Conservation (phyloP, 2,113 vertebrate genomes). For the Malurus cyaneus region DNA sequence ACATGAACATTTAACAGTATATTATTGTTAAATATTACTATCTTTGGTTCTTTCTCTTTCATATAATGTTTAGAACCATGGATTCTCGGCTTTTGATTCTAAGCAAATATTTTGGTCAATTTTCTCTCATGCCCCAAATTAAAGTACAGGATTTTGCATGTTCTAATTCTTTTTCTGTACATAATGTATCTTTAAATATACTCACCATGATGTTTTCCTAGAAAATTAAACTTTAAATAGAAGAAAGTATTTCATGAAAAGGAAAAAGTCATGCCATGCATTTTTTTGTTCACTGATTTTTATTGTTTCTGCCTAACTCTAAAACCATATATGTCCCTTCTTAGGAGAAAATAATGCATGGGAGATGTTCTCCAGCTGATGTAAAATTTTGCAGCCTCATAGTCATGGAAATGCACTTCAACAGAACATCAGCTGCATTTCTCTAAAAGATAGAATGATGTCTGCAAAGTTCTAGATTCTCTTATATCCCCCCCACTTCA, state of each 20-base stretch:
- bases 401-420: background rate
- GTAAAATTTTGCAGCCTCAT: background rate
- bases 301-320: background rate
- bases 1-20: background rate
- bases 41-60: background rate
- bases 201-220: fast-evolving
- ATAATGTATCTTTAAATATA: background rate
- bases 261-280: fast-evolving
- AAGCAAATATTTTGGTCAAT: background rate
- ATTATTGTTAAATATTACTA: background rate
- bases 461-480: background rate
- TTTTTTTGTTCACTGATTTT: background rate
- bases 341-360: background rate
- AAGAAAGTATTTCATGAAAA: background rate
- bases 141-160: background rate
- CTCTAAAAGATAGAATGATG: background rate
- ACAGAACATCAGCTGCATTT: background rate
- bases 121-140: background rate
- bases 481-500: background rate
- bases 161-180: background rate
- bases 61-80: background rate
- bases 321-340: background rate
- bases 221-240: background rate
- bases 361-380: background rate
- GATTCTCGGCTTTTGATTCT: background rate